Percentiles rank a stretch among this genome's conserved stretches.
Conservation (phyloP, 2,113 vertebrate genomes). For the Gopherus flavomarginatus region DNA sequence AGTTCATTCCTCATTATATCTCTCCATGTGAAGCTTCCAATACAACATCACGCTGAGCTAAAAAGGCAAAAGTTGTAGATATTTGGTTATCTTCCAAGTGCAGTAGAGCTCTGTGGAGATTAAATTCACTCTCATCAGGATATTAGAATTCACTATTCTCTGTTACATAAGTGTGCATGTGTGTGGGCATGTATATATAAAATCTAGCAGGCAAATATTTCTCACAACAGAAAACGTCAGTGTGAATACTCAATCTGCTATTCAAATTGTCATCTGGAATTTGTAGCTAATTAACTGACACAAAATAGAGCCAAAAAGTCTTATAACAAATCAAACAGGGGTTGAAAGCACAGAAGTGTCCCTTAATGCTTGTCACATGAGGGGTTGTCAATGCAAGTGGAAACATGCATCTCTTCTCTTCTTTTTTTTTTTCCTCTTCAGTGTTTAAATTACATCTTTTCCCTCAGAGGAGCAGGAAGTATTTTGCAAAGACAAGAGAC, state of each 20-base stretch:
- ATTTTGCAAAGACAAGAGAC: slow-evolving; percentile 74
- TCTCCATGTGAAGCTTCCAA: slow-evolving; percentile 81
- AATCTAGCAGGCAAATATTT: slow-evolving; percentile 45
- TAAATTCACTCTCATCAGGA: slow-evolving; percentile 79
- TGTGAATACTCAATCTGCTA: slow-evolving; percentile 46
- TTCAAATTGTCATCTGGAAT: slow-evolving; percentile 76
- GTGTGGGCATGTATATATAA: background rate
- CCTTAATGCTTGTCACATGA: slow-evolving; percentile 56
- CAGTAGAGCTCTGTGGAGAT: slow-evolving; percentile 79
- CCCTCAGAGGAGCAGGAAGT: slow-evolving; percentile 62
- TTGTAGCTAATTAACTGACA: slow-evolving; percentile 77
- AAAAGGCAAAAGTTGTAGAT: slow-evolving; percentile 78
- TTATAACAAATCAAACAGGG: slow-evolving; percentile 55
- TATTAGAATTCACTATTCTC: slow-evolving; percentile 74
- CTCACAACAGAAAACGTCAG: slow-evolving; percentile 63
- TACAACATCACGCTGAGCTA: slow-evolving; percentile 76
- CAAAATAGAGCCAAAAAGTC: slow-evolving; percentile 71
- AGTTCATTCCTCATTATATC: slow-evolving; percentile 84
- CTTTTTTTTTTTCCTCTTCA: slow-evolving; percentile 6
- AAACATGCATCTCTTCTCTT: slow-evolving; percentile 42
- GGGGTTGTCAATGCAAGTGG: slow-evolving; percentile 62
- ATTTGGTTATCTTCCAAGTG: slow-evolving; percentile 85
- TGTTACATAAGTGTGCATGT: slow-evolving; percentile 42
- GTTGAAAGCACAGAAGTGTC: slow-evolving; percentile 56
- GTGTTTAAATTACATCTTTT: slow-evolving; percentile 78